A percentile compares a stretch with the other conserved stretches of the same genome.
These are phyloP conservation scores for Drosophila gunungcola DNA, from an alignment of 1,140 invertebrate species.

Conservation along the genomic window DNA sequence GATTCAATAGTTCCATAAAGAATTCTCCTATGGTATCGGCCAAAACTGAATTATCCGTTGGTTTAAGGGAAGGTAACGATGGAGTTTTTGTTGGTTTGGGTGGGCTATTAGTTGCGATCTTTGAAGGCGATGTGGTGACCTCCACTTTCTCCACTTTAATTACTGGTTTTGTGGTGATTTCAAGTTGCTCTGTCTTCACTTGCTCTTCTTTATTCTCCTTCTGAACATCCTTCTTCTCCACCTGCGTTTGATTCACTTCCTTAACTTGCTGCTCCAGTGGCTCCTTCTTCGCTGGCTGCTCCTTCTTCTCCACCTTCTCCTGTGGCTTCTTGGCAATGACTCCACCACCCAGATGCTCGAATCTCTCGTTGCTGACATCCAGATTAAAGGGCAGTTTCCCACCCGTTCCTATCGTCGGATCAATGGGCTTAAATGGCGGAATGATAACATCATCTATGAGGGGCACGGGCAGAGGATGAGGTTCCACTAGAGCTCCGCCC, in stretches of 20 bases:
- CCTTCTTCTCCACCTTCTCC: slow-evolving; percentile 59
- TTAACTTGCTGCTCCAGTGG: slow-evolving; percentile 25
- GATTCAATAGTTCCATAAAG: slow-evolving; percentile 77
- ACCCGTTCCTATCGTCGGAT: slow-evolving; percentile 47
- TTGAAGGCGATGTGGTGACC: slow-evolving; percentile 3
- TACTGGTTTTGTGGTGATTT: slow-evolving; percentile 24
- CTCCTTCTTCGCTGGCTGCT: slow-evolving; percentile 56
- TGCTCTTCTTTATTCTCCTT: neutral
- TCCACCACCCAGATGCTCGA: slow-evolving; percentile 81
- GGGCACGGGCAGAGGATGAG: slow-evolving; percentile 80
- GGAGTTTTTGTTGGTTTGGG: slow-evolving; percentile 24
- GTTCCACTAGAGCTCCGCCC: slow-evolving; percentile 76
- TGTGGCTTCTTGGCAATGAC: slow-evolving; percentile 81
- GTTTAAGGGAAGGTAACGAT: slow-evolving; percentile 6
- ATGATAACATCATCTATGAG: slow-evolving; percentile 79
- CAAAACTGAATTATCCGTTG: slow-evolving; percentile 67
- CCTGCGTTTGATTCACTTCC: neutral
- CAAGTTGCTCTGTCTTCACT: slow-evolving; percentile 1
- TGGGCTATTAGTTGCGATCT: slow-evolving; percentile 2
- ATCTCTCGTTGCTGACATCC: slow-evolving; percentile 63
- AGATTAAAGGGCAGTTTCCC: slow-evolving; percentile 70
- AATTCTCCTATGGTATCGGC: slow-evolving; percentile 81
- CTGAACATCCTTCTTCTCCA: slow-evolving; percentile 55
- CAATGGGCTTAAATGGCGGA: slow-evolving; percentile 75
- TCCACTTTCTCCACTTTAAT: slow-evolving; percentile 1